Base-by-base conservation (phyloP, 92 coral and sea anemone genomes). In the Porites rus region DNA sequence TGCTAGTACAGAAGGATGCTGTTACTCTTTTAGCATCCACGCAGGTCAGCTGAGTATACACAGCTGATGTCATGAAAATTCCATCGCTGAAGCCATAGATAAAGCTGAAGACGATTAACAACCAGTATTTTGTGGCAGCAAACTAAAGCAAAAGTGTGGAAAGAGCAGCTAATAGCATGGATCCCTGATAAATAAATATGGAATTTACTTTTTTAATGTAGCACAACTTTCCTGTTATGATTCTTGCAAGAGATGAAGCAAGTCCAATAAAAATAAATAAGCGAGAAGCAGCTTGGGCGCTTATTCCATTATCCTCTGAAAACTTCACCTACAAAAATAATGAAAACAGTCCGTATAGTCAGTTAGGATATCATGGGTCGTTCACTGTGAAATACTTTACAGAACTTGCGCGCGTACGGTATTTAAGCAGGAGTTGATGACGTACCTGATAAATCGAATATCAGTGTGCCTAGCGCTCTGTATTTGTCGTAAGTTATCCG, bases 271-370 rank as follows among this genome's bases (percentile, higher is more conserved):
- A 78, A 65, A 46, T 51, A 19, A 50, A 80, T 25, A 80, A 75
- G 9, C 65, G 84, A 52, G 84, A 80, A 50, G 84, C 84, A 13
- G 17, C 52, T n/a, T 69, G 74, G 10, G 84, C 76, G 7, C 75
- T 43, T 7, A 80, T 66, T 53, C 75, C 84, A 21, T 65, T 3
- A 80, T 50, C 84, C 20, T n/a, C 65, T 38, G 28, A 66, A 51
- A 31, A 66, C 71, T 54, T 79, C 62, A 79, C 65, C 84, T 79
- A 66, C 4, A 16, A 31, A 8, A 66, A 8, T 11, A 68, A 24
- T 28, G 4, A 28, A 28, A 28, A 3, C 31, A 28, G 31, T 28
- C 31, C 2, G 31, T 28, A 2, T 28, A 28, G 31, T 1, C 31
- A 28, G 31, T 28, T 1, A 2, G 31, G 2, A 28, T 28, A 28